Base-by-base conservation (phyloP, 2,888 invertebrate genomes). In the Biston stratarius region DNA sequence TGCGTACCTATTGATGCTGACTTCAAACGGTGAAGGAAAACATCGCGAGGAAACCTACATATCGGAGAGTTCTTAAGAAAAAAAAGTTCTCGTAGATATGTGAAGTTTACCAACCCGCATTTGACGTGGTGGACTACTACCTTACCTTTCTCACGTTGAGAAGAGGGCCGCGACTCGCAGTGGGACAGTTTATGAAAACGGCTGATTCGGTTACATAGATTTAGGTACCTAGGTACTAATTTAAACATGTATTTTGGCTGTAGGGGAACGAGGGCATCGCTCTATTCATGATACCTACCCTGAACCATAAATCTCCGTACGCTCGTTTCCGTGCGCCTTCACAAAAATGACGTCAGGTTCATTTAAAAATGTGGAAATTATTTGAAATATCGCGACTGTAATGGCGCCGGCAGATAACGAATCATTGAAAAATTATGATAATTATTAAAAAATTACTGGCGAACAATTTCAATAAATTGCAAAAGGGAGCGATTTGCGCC, bases 371-470 rank as follows among this genome's bases (percentile, higher is more conserved):
- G 57, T 58, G 48, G 55, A 15, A 70, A 72, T 68, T 67, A 64
- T 68, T 52, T 70, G 66, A 74, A 71, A 69, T 67, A 73, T 63
- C 68, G 69, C 75, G 71, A 76, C 69, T 71, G 72, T 70, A 77
- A 76, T 74, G 77, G 75, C 72, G 78, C 75, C 78, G 77, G 61
- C 67, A 81, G 83, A 85, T 84, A 84, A 86, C 86, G 89, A 83
- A 75, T 83, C 88, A 88, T 90, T 89, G 87, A 90, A 89, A 89
- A 88, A 90, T 90, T 90, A 90, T 89, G 88, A 83, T 90, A 89
- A 89, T 89, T 86, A 82, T 74, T 77, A 74, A 82, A 83, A 83
- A 85, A 87, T 81, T 83, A 86, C 83, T 81, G 82, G 75, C 78
- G 81, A 77, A 76, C 76, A 74, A 80, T 79, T 81, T 81, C 81